Percentiles rank a stretch among this genome's conserved stretches.
Evolutionary conservation across 1,140 invertebrate species (phyloP).

Genomic region (Papilio xuthus): DNA sequence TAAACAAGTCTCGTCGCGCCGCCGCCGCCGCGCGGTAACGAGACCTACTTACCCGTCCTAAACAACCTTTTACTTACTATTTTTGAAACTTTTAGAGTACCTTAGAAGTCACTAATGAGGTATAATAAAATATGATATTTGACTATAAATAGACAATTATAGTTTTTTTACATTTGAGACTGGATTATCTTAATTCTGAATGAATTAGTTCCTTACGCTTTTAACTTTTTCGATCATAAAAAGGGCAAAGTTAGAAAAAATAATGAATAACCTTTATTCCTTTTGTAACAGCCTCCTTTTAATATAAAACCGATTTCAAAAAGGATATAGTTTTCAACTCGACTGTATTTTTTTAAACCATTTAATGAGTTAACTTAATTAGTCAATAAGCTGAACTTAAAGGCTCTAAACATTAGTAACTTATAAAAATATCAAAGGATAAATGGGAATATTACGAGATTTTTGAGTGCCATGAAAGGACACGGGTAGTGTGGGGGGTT

Average conservation of each 20-base stretch:
- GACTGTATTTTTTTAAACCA: too few relatives aligned
- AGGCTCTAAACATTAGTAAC: neutral
- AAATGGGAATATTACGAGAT: neutral
- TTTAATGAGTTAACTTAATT: too few relatives aligned
- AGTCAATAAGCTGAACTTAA: too few relatives aligned
- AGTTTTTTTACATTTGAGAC: too few relatives aligned
- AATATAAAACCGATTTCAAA: too few relatives aligned
- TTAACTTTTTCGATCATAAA: neutral
- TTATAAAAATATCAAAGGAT: neutral
- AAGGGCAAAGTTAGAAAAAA: neutral
- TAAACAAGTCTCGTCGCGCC: conserved; percentile 58
- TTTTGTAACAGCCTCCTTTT: too few relatives aligned
- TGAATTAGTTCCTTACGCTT: neutral
- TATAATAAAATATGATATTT: too few relatives aligned
- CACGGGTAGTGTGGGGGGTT: neutral
- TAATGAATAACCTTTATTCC: neutral
- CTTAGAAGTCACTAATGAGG: neutral
- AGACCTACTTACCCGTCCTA: neutral
- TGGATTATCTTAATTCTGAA: too few relatives aligned
- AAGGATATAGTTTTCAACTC: too few relatives aligned
- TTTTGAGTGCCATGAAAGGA: neutral
- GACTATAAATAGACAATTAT: too few relatives aligned
- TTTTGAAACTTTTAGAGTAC: neutral
- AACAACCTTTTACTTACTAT: conserved; percentile 13
- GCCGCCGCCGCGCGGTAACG: conserved; percentile 34